Percentiles rank a stretch among this genome's conserved stretches.
These are phyloP conservation scores for Drosophila sturtevanti DNA, from an alignment of 1,140 invertebrate species.

Conservation along the genomic window DNA sequence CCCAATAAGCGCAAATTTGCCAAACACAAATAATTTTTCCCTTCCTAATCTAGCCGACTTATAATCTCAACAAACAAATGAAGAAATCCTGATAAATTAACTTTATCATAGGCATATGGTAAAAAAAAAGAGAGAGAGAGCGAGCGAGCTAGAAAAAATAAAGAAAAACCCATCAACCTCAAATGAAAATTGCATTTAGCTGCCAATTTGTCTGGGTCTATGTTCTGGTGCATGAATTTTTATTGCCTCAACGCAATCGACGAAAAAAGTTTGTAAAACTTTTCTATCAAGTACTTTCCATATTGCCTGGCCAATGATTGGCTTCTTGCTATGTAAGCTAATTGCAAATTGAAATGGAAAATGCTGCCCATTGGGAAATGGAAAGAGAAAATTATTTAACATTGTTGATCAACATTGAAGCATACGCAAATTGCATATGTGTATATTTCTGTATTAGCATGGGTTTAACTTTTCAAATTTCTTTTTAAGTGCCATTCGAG, in stretches of 20 bases:
- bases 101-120: background rate
- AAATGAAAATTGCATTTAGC: slow-evolving; percentile 40
- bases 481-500: too few relatives aligned
- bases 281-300: slow-evolving; percentile 61
- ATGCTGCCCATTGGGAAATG: background rate
- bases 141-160: too few relatives aligned
- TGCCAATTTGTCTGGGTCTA: slow-evolving; percentile 55
- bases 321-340: slow-evolving; percentile 66
- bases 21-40: slow-evolving; percentile 69
- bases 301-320: slow-evolving; percentile 64
- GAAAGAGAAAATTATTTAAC: background rate
- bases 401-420: background rate
- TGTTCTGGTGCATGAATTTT: slow-evolving; percentile 54
- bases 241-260: slow-evolving; percentile 33
- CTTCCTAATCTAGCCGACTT: slow-evolving; percentile 52
- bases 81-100: slow-evolving; percentile 53
- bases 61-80: slow-evolving; percentile 61
- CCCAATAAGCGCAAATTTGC: slow-evolving; percentile 78
- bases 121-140: background rate
- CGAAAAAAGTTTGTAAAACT: slow-evolving; percentile 48
- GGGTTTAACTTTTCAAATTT: too few relatives aligned
- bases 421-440: background rate
- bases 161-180: slow-evolving; percentile 37
- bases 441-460: too few relatives aligned
- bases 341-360: slow-evolving; percentile 46